A percentile compares a stretch with the other conserved stretches of the same genome.
phyloP scores from a whole-genome alignment of 2,113 vertebrate species.

The Sisor rabdophorus region DNA sequence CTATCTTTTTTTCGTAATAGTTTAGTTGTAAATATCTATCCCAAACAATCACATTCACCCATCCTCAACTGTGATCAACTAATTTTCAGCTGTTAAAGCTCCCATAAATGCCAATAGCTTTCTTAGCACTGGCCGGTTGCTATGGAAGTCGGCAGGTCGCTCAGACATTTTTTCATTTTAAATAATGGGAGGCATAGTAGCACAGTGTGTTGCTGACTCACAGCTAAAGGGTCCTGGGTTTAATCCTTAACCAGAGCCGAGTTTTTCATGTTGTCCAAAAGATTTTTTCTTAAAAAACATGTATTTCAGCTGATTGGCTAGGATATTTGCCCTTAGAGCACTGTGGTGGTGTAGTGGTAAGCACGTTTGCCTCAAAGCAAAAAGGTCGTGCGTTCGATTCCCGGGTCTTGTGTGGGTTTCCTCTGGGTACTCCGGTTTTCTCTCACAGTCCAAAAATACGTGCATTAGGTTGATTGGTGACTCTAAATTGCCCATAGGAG shows the following conservation, averaged over 20 bases:
- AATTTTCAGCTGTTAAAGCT: background rate
- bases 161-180: conserved; percentile 7
- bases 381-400: too few species aligned
- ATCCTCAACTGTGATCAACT: background rate
- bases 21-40: background rate
- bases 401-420: too few species aligned
- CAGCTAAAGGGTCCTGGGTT: background rate
- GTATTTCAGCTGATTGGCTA: background rate
- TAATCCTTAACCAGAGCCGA: background rate
- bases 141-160: background rate
- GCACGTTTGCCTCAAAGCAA: too few species aligned
- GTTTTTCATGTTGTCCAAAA: background rate
- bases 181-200: conserved; percentile 3
- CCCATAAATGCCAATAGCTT: background rate
- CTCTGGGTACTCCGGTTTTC: too few species aligned
- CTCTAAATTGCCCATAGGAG: too few species aligned
- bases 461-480: too few species aligned
- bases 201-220: background rate
- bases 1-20: background rate
- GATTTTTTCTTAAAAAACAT: background rate
- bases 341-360: too few species aligned
- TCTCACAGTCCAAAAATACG: too few species aligned
- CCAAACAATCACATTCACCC: background rate
- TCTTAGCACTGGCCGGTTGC: background rate
- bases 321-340: background rate